Base-by-base conservation (phyloP, 2,113 vertebrate species). In the Mormoops blainvillei region DNA sequence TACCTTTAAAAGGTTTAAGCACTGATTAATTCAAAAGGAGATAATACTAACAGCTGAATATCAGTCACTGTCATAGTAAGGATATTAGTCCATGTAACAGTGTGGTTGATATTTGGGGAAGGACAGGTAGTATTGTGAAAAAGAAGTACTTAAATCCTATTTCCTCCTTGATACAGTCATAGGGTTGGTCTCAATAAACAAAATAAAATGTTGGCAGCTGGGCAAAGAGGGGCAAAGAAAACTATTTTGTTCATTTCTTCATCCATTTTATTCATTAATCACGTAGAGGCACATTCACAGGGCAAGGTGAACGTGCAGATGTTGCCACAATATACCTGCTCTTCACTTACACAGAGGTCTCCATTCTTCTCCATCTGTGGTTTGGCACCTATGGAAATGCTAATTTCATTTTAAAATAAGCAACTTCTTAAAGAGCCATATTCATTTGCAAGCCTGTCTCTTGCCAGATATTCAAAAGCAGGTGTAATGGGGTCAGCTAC, bases 381-480 rank as follows among this genome's bases (percentile, higher is more conserved):
- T 70, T 94, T 97, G 93, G 93, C 92, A 96, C 91, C 95, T 95
- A 92, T 91, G 88, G 91, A 96, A 97, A 96, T 93, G 88, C 50
- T 96, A 97, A 97, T 96, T 96, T 96, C 68, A 88, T 91, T 96
- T 96, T 67, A 95, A 97, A 97, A 97, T 91, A 97, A 96, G 96
- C 90, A 97, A 81, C n/a, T 89, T 96, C 73, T 97, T 80, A 96
- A 97, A 98, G 94, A 96, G 28, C 38, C 24, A 91, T 93, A 96
- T 97, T 97, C 92, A 96, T 96, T 95, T 95, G 83, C 52, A 95
- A 94, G 76, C 36, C 22, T 80, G 77, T 90, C 82, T 94, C 71
- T 78, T 97, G 96, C 96, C 96, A 98, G 81, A 93, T 94, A 97
- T 96, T 96, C 94, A 96, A 97, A 97, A 95, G 91, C 97, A 97